Evolutionary conservation across 2,888 invertebrate species (phyloP).

Genomic region (Drosophila infuscata): DNA sequence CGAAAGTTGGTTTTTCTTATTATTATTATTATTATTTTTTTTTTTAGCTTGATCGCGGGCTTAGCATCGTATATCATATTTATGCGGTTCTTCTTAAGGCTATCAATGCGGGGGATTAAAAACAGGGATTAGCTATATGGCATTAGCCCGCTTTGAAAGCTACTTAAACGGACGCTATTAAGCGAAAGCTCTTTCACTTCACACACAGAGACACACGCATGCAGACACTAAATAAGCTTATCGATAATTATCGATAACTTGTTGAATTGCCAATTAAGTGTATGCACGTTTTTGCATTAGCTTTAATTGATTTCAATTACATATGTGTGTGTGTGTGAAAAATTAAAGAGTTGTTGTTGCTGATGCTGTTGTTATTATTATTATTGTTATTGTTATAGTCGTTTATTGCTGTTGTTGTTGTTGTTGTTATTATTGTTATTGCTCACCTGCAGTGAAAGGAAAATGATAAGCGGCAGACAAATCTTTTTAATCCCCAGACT

Average conservation of each 20-base stretch:
- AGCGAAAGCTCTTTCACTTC: slow-evolving; percentile 45
- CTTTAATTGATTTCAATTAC: slow-evolving; percentile 58
- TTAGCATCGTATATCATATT: neutral
- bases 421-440: slow-evolving; percentile 20
- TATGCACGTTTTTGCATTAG: slow-evolving; percentile 33
- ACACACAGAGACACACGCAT: neutral
- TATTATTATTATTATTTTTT: too few species aligned
- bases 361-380: slow-evolving; percentile 18
- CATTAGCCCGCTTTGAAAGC: slow-evolving; percentile 11
- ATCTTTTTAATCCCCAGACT: slow-evolving; percentile 82
- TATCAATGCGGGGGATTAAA: neutral
- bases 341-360: slow-evolving; percentile 25
- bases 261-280: slow-evolving; percentile 22
- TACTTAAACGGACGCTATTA: slow-evolving; percentile 3
- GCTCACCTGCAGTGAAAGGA: slow-evolving; percentile 84
- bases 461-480: slow-evolving; percentile 82
- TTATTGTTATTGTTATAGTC: neutral
- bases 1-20: neutral
- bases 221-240: slow-evolving; percentile 7
- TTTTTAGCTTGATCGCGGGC: neutral
- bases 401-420: neutral
- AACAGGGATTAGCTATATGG: neutral
- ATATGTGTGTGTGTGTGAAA: slow-evolving; percentile 18
- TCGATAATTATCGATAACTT: slow-evolving; percentile 47
- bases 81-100: neutral